These are phyloP conservation scores for Hestina assimilis DNA, from an alignment of 1,140 invertebrate genomes.

Conservation along the genomic window DNA sequence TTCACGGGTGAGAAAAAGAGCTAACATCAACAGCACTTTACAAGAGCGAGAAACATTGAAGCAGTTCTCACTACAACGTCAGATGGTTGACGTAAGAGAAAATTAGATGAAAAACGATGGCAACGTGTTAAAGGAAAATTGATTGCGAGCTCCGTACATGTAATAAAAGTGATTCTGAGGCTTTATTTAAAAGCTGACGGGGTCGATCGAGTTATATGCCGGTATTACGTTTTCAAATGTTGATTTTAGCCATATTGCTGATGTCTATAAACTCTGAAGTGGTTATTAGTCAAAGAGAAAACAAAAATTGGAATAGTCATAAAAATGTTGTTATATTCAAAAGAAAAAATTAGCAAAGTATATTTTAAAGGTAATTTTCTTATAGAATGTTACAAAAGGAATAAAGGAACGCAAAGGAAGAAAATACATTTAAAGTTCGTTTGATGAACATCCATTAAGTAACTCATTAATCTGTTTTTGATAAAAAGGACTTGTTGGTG, in stretches of 20 bases:
- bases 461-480: too few relatives aligned
- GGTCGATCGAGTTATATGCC: slow-evolving; percentile 7
- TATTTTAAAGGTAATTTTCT: too few relatives aligned
- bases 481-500: too few relatives aligned
- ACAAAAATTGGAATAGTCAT: too few relatives aligned
- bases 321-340: too few relatives aligned
- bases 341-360: too few relatives aligned
- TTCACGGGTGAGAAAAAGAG: background rate
- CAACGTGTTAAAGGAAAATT: slow-evolving; percentile 16
- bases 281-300: background rate
- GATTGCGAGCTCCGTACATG: slow-evolving; percentile 2
- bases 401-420: too few relatives aligned
- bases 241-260: background rate
- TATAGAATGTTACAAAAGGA: too few relatives aligned
- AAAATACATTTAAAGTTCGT: too few relatives aligned
- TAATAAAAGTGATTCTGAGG: slow-evolving; percentile 6
- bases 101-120: slow-evolving; percentile 12
- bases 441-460: too few relatives aligned
- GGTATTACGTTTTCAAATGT: slow-evolving; percentile 1
- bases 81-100: background rate
- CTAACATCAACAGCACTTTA: background rate
- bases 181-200: slow-evolving; percentile 2
- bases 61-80: background rate
- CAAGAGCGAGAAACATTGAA: background rate
- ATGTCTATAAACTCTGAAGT: background rate